Base-by-base conservation (phyloP, 2,888 invertebrate species). In the Volucella zonaria region DNA sequence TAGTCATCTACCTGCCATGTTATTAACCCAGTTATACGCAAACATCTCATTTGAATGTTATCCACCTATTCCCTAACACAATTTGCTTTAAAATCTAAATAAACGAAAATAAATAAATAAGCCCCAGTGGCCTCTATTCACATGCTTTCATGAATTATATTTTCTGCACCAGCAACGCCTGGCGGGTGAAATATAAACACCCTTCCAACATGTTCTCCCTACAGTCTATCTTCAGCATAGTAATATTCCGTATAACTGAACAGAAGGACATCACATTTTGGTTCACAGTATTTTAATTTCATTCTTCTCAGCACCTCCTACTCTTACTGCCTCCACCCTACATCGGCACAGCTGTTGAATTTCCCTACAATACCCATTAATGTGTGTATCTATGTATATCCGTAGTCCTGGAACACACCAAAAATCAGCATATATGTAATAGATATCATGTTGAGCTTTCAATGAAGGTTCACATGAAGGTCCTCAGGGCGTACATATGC, bases 231-330 rank as follows among this genome's bases (percentile, higher is more conserved):
- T 54, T 67, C 52, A 66, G 61, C 38, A 62, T 23, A 45, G 58
- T 62, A 54, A n/a, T 18, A 42, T 14, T 59, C 42, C 45, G 31
- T 58, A 43, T n/a, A 3, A 54, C 31, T 31, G 42, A 80, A 68
- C 74, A 70, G 75, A 70, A 70, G 66, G 76, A 76, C 75, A 59
- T 70, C 75, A 75, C 64, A 80, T 80, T 80, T 68, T 62, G 31
- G 79, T 80, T 81, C 64, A 81, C 75, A 75, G 73, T 74, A 82
- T 82, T 82, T 82, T 82, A 82, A 82, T 82, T 78, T 82, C 71
- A 82, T 82, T 74, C 73, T 59, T 62, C 40, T 31, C 73, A 73
- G 14, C 31, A 31, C 18, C 1, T n/a, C 18, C 49, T 11, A 42
- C 4, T 10, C 14, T 31, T 51, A 14, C 3, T 9, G 10, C 59